phyloP scores from a whole-genome alignment of 2,113 vertebrate genomes.

The Bambusicola thoracicus region DNA sequence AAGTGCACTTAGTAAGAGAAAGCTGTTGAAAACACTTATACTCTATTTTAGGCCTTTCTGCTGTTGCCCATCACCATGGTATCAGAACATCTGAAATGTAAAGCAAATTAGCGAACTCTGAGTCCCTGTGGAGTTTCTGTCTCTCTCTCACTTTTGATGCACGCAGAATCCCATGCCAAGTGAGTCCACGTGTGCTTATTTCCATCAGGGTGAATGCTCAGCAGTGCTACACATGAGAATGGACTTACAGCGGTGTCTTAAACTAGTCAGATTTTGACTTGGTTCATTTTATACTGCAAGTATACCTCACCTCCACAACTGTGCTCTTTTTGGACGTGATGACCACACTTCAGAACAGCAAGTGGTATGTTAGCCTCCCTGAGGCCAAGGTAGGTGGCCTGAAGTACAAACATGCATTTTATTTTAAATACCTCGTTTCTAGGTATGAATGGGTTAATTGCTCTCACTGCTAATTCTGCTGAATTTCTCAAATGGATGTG shows the following conservation, averaged over 20 bases:
- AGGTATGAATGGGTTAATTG: not conserved
- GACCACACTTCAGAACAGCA: not conserved
- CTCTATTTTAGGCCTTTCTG: conserved; percentile 41
- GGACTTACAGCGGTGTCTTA: not conserved
- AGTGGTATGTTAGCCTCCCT: not conserved
- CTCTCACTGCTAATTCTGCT: not conserved
- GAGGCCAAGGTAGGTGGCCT: not conserved
- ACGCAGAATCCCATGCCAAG: not conserved
- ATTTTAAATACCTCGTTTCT: not conserved
- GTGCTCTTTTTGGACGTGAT: not conserved
- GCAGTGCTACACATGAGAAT: not conserved
- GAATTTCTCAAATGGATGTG: conserved; percentile 24
- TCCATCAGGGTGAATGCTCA: not conserved
- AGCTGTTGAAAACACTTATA: conserved; percentile 61
- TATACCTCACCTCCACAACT: not conserved
- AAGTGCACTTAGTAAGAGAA: conserved; percentile 59
- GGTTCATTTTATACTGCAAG: not conserved
- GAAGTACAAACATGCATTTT: not conserved
- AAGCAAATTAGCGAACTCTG: not conserved
- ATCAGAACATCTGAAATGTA: conserved; percentile 34
- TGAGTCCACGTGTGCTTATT: fast-evolving
- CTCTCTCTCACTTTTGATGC: not conserved
- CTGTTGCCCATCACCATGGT: conserved; percentile 60
- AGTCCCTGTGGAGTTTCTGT: not conserved
- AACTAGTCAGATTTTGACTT: not conserved